phyloP scores from a whole-genome alignment of 2,113 vertebrate species.

The Silurus glanis region DNA sequence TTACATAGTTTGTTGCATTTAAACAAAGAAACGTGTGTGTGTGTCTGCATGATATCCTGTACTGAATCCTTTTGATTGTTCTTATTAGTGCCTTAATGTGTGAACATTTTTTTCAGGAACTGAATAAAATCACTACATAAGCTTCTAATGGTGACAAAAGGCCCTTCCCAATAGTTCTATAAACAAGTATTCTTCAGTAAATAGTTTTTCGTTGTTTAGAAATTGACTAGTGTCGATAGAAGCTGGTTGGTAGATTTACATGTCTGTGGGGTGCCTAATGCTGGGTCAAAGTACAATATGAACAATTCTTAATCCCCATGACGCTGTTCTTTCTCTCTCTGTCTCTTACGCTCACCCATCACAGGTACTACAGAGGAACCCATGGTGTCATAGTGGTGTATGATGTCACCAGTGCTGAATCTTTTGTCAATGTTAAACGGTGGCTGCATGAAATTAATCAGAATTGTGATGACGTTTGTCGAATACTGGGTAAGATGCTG shows the following conservation, averaged over 20 bases:
- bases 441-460: constrained; percentile 99
- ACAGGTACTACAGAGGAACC: constrained; percentile 96
- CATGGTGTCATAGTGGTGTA: constrained; percentile 98
- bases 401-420: constrained; percentile 95
- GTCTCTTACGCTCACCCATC: constrained; percentile 33
- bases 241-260: background rate
- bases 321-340: constrained; percentile 1
- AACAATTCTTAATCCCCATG: background rate
- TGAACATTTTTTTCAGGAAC: background rate
- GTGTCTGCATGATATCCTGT: too few species aligned
- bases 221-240: background rate
- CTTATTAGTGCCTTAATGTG: constrained; percentile 8
- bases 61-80: constrained; percentile 13
- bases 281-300: background rate
- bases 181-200: background rate
- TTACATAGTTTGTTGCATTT: too few species aligned
- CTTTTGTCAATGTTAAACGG: constrained; percentile 98
- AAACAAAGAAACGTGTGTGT: too few species aligned
- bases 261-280: background rate
- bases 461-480: constrained; percentile 97
- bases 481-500: constrained; percentile 87
- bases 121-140: background rate
- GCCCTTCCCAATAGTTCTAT: background rate
- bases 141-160: background rate
- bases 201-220: background rate